Evolutionary conservation across 2,888 invertebrate genomes (phyloP).

Genomic region (Eupithecia dodoneata): DNA sequence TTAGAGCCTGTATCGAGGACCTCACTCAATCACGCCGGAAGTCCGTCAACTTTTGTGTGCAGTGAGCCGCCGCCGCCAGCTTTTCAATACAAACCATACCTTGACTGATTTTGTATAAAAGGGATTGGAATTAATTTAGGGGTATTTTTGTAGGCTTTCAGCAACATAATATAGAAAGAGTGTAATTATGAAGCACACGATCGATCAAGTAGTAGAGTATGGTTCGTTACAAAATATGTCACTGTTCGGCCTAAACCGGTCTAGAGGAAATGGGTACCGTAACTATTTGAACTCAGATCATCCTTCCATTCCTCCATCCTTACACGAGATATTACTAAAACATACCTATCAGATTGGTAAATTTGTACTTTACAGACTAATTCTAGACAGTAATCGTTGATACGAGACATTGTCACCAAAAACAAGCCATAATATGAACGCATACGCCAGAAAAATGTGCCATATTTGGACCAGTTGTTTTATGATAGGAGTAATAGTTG

Average conservation of each 20-base stretch:
- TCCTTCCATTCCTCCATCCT: not conserved
- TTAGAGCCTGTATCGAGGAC: conserved; percentile 73
- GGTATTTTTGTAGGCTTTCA: conserved; percentile 7
- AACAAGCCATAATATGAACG: not conserved
- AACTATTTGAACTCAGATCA: not conserved
- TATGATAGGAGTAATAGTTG: not conserved
- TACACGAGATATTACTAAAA: too few species aligned
- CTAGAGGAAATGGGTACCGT: not conserved
- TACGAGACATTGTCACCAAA: not conserved
- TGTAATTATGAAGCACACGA: not conserved
- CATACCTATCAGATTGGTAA: too few species aligned
- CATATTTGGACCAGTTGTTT: not conserved
- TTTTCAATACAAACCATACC: conserved; percentile 52
- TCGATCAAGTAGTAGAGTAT: not conserved
- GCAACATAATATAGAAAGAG: not conserved
- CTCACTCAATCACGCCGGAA: conserved; percentile 76
- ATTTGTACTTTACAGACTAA: too few species aligned
- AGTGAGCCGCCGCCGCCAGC: conserved; percentile 48
- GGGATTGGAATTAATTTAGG: conserved; percentile 28
- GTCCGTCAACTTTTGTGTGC: conserved; percentile 73
- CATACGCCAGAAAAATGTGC: not conserved
- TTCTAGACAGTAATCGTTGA: too few species aligned
- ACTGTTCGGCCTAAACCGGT: not conserved
- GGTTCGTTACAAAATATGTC: not conserved
- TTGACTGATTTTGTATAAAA: conserved; percentile 55